These are phyloP conservation scores for Polylopha cassiicola DNA, from an alignment of 2,888 invertebrate species.

Conservation along the genomic window DNA sequence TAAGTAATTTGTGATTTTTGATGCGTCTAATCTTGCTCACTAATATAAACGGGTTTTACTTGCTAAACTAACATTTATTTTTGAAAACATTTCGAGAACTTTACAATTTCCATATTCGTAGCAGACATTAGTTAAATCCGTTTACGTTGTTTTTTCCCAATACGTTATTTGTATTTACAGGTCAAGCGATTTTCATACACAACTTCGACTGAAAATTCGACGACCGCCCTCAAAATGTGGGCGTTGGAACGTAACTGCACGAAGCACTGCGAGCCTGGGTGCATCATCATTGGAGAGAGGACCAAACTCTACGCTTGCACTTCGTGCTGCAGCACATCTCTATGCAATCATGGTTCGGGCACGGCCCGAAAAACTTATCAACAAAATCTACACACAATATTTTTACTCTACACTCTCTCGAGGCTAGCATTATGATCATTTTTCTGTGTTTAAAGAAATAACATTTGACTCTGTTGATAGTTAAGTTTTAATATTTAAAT, in stretches of 20 bases:
- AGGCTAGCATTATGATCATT: conserved; percentile 29
- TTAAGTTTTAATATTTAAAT: conserved; percentile 6
- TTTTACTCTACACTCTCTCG: conserved; percentile 11
- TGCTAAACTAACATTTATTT: no score
- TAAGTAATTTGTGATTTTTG: no score
- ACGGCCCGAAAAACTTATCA: conserved; percentile 28
- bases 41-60: no score
- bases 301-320: conserved; percentile 93
- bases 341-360: conserved; percentile 86
- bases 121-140: no score
- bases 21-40: no score
- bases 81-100: no score
- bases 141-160: no score
- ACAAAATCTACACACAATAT: conserved; percentile 15
- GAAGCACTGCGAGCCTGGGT: conserved; percentile 90
- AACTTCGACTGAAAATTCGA: conserved; percentile 88
- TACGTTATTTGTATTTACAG: no score
- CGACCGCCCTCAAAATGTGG: conserved; percentile 84
- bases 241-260: conserved; percentile 89
- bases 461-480: conserved; percentile 7
- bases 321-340: conserved; percentile 86
- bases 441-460: no score
- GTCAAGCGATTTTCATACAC: conserved; percentile 90
- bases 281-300: conserved; percentile 92
- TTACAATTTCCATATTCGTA: no score